phyloP scores from a whole-genome alignment of 2,888 invertebrate species.

The Anodontia alba region DNA sequence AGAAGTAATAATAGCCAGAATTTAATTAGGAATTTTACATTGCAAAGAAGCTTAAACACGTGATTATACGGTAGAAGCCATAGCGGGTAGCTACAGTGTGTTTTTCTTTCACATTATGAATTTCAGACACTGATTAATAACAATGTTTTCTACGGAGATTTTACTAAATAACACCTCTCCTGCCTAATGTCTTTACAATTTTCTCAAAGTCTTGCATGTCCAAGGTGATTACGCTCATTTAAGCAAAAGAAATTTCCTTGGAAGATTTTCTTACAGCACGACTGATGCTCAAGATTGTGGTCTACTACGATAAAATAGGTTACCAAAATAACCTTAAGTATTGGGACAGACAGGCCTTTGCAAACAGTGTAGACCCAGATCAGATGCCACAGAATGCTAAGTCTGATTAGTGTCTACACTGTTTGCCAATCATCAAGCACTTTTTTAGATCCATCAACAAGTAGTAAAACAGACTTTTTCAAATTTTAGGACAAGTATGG shows the following conservation, averaged over 20 bases:
- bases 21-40: slow-evolving; percentile 1
- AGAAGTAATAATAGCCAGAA: neutral
- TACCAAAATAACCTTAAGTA: too few relatives aligned
- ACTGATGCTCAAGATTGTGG: neutral
- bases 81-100: neutral
- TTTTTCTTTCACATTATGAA: slow-evolving; percentile 4
- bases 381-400: too few relatives aligned
- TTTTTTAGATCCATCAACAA: too few relatives aligned
- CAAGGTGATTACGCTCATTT: slow-evolving; percentile 28
- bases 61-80: neutral
- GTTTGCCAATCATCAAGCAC: too few relatives aligned
- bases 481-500: too few relatives aligned
- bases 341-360: too few relatives aligned
- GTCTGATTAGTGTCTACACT: too few relatives aligned
- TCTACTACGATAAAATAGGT: neutral
- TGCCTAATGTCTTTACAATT: neutral
- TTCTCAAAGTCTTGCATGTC: slow-evolving; percentile 33
- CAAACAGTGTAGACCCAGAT: too few relatives aligned
- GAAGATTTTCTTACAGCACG: neutral
- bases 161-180: slow-evolving; percentile 15
- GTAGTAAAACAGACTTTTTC: too few relatives aligned
- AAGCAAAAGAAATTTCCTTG: slow-evolving; percentile 17
- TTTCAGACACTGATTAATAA: slow-evolving; percentile 11
- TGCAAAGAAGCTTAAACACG: neutral
- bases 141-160: neutral